phyloP scores from a whole-genome alignment of 2,797 vertebrate genomes.

The Salmo trutta region DNA sequence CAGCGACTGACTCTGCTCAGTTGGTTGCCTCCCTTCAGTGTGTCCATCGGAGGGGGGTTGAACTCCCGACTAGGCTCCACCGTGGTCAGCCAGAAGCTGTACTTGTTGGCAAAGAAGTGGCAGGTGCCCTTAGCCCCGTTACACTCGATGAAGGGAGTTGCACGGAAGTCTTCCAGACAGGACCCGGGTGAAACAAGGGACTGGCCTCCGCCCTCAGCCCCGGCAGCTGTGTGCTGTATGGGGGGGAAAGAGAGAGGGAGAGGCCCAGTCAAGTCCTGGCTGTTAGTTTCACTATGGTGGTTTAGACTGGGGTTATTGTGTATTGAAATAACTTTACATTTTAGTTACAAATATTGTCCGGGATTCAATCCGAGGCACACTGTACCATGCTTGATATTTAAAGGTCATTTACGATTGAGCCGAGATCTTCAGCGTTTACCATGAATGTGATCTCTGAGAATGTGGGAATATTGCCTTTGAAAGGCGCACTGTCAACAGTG shows the following conservation, averaged over 20 bases:
- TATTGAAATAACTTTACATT: background rate
- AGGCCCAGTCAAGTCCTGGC: background rate
- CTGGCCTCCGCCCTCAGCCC: slow-evolving; percentile 90
- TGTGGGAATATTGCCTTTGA: background rate
- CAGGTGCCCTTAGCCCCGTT: slow-evolving; percentile 88
- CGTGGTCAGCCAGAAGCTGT: slow-evolving; percentile 96
- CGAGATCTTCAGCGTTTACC: no score
- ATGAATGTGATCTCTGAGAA: background rate
- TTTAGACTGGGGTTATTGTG: background rate
- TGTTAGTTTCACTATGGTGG: background rate
- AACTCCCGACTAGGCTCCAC: slow-evolving; percentile 84
- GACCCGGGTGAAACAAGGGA: slow-evolving; percentile 93
- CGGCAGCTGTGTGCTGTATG: slow-evolving; percentile 89
- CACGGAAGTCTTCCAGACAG: slow-evolving; percentile 93
- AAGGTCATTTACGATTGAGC: no score
- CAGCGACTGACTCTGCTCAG: slow-evolving; percentile 88
- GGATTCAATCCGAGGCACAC: background rate
- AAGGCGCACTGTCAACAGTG: background rate
- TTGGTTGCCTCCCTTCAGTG: slow-evolving; percentile 87
- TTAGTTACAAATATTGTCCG: background rate
- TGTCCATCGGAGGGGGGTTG: slow-evolving; percentile 77
- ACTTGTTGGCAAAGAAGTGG: slow-evolving; percentile 96
- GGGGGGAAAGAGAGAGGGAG: background rate
- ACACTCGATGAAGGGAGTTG: slow-evolving; percentile 96
- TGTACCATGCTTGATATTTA: no score